Conservation (phyloP, 2,888 invertebrate genomes). For the Hemicrepidius hirtus region DNA sequence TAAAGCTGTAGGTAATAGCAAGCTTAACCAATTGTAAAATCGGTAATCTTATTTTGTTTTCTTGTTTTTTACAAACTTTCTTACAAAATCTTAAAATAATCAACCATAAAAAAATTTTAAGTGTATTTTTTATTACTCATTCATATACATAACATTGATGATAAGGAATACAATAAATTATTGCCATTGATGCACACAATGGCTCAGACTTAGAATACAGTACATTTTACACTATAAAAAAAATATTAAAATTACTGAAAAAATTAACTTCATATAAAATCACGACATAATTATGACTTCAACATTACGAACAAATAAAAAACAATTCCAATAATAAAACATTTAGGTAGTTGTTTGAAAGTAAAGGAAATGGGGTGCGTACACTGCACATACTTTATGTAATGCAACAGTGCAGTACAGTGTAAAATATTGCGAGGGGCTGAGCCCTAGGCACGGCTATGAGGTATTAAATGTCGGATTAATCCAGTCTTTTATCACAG, state of each 20-base stretch:
- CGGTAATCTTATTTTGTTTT: too few relatives aligned
- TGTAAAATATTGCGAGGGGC: conserved; percentile 67
- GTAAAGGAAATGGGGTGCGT: conserved; percentile 36
- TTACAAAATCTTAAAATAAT: neutral
- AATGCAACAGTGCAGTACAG: conserved; percentile 37
- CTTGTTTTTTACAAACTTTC: too few relatives aligned
- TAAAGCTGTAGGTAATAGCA: too few relatives aligned
- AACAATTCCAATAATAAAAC: conserved; percentile 46
- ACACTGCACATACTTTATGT: conserved; percentile 33
- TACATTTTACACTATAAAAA: conserved; percentile 66
- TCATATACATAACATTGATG: conserved; percentile 63
- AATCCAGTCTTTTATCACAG: conserved; percentile 70
- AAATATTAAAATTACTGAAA: conserved; percentile 62
- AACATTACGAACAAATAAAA: conserved; percentile 50
- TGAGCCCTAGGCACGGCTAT: conserved; percentile 71
- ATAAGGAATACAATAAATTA: conserved; percentile 70
- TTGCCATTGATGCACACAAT: conserved; percentile 63
- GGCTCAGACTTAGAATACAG: conserved; percentile 71
- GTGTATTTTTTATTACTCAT: conserved; percentile 47
- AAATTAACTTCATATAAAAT: conserved; percentile 60
- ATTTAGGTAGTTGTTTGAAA: conserved; percentile 40
- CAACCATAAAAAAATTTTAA: neutral
- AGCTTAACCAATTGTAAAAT: too few relatives aligned
- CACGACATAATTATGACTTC: conserved; percentile 54
- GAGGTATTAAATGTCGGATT: conserved; percentile 69